phyloP scores from a whole-genome alignment of 1,140 invertebrate genomes.

The Mercenaria mercenaria region DNA sequence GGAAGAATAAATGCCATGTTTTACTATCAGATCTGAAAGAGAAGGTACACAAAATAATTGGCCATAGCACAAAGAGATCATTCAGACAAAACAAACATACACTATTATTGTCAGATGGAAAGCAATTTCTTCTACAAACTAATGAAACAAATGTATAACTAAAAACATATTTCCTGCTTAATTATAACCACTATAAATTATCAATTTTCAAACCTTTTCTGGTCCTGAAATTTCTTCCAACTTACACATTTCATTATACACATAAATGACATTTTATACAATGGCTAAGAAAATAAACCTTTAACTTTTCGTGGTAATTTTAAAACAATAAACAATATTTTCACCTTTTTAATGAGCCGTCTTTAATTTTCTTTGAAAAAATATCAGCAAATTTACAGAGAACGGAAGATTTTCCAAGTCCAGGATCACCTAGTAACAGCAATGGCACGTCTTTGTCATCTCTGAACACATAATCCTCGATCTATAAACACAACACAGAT shows the following conservation, averaged over 20 bases:
- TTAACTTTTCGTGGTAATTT: no score
- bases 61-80: not conserved
- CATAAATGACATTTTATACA: no score
- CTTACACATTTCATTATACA: no score
- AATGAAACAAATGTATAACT: no score
- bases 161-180: no score
- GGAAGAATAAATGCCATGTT: constrained; percentile 82
- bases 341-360: constrained; percentile 76
- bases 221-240: no score
- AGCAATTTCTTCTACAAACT: not conserved
- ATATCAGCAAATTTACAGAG: constrained; percentile 79
- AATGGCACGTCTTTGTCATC: constrained; percentile 83
- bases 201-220: no score
- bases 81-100: no score
- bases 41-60: no score
- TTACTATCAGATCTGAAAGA: constrained; percentile 73
- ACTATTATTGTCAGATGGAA: not conserved
- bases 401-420: constrained; percentile 82
- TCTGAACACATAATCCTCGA: constrained; percentile 81
- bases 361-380: constrained; percentile 71
- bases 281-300: no score
- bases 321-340: no score
- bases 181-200: no score
- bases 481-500: constrained; percentile 75
- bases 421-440: constrained; percentile 80